These are phyloP conservation scores for Kryptopterus vitreolus DNA, from an alignment of 2,797 vertebrate species.

Conservation along the genomic window DNA sequence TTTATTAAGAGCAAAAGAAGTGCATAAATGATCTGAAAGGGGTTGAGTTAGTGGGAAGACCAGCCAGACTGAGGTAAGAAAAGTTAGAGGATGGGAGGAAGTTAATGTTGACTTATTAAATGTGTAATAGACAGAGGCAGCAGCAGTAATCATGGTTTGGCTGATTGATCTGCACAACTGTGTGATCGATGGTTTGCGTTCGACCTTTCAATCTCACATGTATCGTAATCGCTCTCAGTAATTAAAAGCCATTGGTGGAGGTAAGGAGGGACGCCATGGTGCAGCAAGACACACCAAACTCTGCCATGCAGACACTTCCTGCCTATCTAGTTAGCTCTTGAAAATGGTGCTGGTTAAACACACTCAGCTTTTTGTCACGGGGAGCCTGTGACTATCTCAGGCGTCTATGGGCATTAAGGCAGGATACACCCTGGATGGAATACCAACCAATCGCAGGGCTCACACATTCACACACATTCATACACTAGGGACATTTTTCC, in stretches of 20 bases:
- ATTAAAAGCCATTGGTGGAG: constrained; percentile 72
- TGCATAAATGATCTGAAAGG: background rate
- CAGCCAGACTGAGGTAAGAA: constrained; percentile 30
- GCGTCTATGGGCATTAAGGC: too few species aligned
- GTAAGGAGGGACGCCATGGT: constrained; percentile 53
- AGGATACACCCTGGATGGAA: too few species aligned
- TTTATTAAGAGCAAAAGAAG: background rate
- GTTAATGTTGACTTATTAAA: constrained; percentile 85
- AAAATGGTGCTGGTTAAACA: background rate
- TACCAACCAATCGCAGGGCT: too few species aligned
- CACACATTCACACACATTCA: too few species aligned
- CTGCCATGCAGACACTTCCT: constrained; percentile 35
- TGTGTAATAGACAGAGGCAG: constrained; percentile 83
- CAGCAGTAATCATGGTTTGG: constrained; percentile 80
- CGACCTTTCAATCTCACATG: constrained; percentile 73
- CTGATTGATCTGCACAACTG: constrained; percentile 76
- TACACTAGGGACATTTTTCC: too few species aligned
- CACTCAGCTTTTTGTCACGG: background rate
- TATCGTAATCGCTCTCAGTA: constrained; percentile 80
- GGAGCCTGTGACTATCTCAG: too few species aligned
- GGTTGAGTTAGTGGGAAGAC: constrained; percentile 35
- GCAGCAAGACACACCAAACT: constrained; percentile 39
- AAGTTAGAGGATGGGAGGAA: constrained; percentile 59
- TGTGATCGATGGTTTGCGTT: constrained; percentile 71
- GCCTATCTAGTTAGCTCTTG: constrained; percentile 13